Percentiles rank a stretch among this genome's conserved stretches.
Evolutionary conservation across 2,888 invertebrate genomes (phyloP).

Genomic region (Clitarchus hookeri): DNA sequence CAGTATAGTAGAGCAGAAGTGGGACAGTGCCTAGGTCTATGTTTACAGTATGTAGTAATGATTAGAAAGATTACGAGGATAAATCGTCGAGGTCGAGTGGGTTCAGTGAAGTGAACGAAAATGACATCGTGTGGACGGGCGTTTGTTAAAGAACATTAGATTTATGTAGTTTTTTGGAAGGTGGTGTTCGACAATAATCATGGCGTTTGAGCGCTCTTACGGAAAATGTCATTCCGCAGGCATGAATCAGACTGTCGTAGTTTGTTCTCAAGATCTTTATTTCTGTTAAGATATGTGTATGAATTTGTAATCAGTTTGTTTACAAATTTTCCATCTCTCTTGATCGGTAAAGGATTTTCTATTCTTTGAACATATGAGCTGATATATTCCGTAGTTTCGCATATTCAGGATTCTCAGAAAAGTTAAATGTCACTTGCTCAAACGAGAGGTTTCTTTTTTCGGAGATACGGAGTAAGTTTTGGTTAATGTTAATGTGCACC

Average conservation of each 20-base stretch:
- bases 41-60: background rate
- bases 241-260: background rate
- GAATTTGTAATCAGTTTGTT: background rate
- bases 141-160: background rate
- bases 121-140: background rate
- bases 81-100: background rate
- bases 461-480: background rate
- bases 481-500: background rate
- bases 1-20: background rate
- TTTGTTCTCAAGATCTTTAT: background rate
- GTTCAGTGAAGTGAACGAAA: background rate
- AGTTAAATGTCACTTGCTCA: background rate
- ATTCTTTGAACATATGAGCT: background rate
- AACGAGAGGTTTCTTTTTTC: background rate
- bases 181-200: background rate
- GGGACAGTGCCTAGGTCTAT: background rate
- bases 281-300: background rate
- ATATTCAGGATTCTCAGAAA: background rate
- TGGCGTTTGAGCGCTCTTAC: background rate
- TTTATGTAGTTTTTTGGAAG: background rate
- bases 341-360: background rate
- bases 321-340: background rate
- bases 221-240: background rate
- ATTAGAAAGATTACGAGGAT: background rate
- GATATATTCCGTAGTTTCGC: background rate